These are phyloP conservation scores for Pachymerium ferrugineum DNA, from an alignment of 2,888 invertebrate species.

Conservation along the genomic window DNA sequence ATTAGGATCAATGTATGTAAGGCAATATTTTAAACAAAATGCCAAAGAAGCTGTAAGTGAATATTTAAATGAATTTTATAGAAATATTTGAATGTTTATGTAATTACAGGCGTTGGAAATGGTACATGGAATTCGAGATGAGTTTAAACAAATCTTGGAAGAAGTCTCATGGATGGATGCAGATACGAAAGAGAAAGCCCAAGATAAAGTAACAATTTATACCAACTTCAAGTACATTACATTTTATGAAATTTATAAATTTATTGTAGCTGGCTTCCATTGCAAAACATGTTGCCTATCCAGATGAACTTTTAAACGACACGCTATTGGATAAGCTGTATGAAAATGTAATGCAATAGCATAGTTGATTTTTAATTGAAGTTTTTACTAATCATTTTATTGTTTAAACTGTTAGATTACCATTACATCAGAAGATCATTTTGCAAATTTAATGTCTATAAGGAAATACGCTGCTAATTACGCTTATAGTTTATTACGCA, in stretches of 20 bases:
- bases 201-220: constrained; percentile 44
- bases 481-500: constrained; percentile 67
- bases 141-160: constrained; percentile 72
- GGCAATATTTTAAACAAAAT: constrained; percentile 78
- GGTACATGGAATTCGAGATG: constrained; percentile 74
- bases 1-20: constrained; percentile 74
- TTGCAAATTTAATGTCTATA: constrained; percentile 69
- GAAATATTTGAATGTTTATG: not conserved
- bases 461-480: constrained; percentile 75
- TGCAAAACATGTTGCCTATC: constrained; percentile 86
- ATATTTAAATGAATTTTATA: not conserved
- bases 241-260: not conserved
- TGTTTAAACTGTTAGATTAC: constrained; percentile 57
- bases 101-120: constrained; percentile 64
- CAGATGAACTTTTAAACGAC: constrained; percentile 78
- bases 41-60: constrained; percentile 60
- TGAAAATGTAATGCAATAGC: constrained; percentile 47
- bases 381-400: not conserved
- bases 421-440: constrained; percentile 62
- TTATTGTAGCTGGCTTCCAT: constrained; percentile 58
- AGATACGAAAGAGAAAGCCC: constrained; percentile 56
- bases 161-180: constrained; percentile 89
- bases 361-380: not conserved
- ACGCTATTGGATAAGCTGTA: constrained; percentile 74
- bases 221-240: not conserved